These are phyloP conservation scores for Psittacara wagleri DNA, from an alignment of 2,113 vertebrate genomes.

Conservation along the genomic window DNA sequence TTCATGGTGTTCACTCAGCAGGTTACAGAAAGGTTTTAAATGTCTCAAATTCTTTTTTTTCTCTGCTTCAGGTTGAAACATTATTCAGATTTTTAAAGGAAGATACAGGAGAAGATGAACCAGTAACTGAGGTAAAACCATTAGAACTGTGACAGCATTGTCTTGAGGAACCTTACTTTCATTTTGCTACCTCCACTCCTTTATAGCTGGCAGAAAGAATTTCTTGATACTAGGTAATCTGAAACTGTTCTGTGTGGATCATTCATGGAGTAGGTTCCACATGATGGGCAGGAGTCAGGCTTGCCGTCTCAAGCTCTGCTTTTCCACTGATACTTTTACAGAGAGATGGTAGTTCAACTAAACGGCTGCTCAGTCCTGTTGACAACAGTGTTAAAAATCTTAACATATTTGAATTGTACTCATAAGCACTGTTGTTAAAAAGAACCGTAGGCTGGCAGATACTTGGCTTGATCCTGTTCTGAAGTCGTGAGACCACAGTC, in stretches of 20 bases:
- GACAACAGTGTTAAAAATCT: neutral
- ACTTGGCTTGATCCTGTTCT: neutral
- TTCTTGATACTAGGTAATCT: neutral
- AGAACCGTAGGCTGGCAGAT: neutral
- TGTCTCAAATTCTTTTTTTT: neutral
- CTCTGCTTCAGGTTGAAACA: conserved; percentile 75
- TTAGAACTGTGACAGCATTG: neutral
- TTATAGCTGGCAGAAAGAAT: neutral
- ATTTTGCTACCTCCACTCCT: neutral
- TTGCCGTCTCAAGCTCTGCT: neutral
- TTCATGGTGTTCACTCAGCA: neutral
- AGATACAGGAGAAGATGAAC: neutral
- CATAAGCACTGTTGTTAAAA: neutral
- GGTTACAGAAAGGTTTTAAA: neutral
- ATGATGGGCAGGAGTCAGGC: neutral
- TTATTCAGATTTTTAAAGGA: conserved; percentile 79
- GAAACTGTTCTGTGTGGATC: neutral
- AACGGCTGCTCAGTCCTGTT: neutral
- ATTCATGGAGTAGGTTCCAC: neutral
- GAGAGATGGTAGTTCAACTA: neutral
- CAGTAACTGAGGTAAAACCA: neutral
- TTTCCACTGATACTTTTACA: neutral
- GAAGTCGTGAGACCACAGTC: neutral
- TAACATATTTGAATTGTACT: neutral
- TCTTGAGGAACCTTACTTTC: neutral